Percentiles rank a stretch among this genome's conserved stretches.
Evolutionary conservation across 2,888 invertebrate genomes (phyloP).

Genomic region (Hipparchia semele): DNA sequence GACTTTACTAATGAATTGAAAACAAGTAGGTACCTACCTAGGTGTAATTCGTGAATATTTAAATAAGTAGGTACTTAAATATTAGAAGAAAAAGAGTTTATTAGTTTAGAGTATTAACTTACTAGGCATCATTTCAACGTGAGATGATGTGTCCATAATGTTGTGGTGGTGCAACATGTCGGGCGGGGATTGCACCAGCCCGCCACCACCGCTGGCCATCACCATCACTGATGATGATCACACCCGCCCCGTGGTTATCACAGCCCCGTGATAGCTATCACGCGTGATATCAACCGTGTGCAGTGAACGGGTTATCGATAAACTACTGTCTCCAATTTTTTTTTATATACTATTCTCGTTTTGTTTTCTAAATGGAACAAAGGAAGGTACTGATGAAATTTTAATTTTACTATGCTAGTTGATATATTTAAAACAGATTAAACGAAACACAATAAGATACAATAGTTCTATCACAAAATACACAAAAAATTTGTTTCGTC

Average conservation of each 20-base stretch:
- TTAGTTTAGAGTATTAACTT: slow-evolving; percentile 47
- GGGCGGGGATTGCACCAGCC: slow-evolving; percentile 81
- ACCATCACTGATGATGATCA: slow-evolving; percentile 68
- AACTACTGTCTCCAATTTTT: background rate
- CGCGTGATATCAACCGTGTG: slow-evolving; percentile 22
- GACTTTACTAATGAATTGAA: background rate
- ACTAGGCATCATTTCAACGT: slow-evolving; percentile 81
- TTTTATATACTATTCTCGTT: background rate
- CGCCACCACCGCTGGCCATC: slow-evolving; percentile 80
- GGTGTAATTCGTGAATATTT: too few relatives aligned
- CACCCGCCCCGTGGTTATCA: slow-evolving; percentile 28
- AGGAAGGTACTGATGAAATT: background rate
- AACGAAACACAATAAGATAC: slow-evolving; percentile 40
- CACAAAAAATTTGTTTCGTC: slow-evolving; percentile 46
- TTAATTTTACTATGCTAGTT: background rate
- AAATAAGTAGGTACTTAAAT: too few relatives aligned
- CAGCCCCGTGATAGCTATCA: slow-evolving; percentile 27
- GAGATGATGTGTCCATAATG: slow-evolving; percentile 79
- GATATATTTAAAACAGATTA: slow-evolving; percentile 13
- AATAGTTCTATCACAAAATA: slow-evolving; percentile 57
- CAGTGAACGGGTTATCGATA: slow-evolving; percentile 12
- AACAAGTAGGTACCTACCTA: background rate
- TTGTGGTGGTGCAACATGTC: slow-evolving; percentile 80
- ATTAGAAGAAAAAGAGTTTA: background rate
- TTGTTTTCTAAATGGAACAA: background rate